A percentile compares a stretch with the other conserved stretches of the same genome.
These are phyloP conservation scores for Lepus oiostolus DNA, from an alignment of 2,797 vertebrate species.

Conservation along the genomic window DNA sequence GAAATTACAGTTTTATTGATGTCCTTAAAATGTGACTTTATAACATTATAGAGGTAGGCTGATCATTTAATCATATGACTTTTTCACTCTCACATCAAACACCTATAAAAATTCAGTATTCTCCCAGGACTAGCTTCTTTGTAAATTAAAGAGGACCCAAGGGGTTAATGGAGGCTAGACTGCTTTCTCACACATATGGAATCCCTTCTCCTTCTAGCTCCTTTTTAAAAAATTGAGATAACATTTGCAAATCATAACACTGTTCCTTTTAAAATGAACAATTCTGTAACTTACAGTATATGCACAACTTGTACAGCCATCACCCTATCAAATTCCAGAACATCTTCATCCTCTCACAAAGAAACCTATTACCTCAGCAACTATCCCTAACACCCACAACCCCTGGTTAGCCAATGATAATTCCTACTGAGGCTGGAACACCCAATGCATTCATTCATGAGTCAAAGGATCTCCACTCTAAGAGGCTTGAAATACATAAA, in stretches of 20 bases:
- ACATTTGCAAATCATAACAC: background rate
- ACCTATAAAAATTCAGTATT: background rate
- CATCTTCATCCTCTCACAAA: background rate
- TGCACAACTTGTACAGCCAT: accelerated
- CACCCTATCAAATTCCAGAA: background rate
- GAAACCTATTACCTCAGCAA: background rate
- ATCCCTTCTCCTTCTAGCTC: background rate
- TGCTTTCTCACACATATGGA: background rate
- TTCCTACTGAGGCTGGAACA: background rate
- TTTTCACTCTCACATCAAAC: constrained; percentile 24
- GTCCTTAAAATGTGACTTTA: background rate
- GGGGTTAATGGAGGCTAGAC: background rate
- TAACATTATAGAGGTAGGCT: background rate
- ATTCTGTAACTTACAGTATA: background rate
- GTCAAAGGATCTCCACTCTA: constrained; percentile 8
- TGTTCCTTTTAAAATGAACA: background rate
- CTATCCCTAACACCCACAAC: too few relatives aligned
- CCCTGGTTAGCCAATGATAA: background rate
- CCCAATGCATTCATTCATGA: background rate
- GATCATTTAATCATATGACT: background rate
- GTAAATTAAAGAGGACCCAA: background rate
- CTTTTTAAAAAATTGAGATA: background rate
- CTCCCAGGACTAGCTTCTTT: background rate
- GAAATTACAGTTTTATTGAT: background rate
- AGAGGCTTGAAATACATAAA: background rate